Evolutionary conservation across 2,888 invertebrate species (phyloP), one percentile per base, ranked within the genome.

Genomic region (Leptinotarsa rubiginosa): DNA sequence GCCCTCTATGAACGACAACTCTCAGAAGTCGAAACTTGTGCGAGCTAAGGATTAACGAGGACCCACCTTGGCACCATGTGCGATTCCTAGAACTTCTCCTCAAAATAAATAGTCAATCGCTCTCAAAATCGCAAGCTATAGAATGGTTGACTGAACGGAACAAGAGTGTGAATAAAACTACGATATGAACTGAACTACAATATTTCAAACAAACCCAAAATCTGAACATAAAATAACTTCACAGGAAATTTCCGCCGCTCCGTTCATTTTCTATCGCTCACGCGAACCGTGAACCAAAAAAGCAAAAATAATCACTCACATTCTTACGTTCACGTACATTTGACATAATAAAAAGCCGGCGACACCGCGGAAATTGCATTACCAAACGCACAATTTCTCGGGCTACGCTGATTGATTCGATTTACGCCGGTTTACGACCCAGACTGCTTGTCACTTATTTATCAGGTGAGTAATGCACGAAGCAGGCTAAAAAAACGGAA

Each of bases 381-480:
- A 62, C 62, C 62, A 25, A 62, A 62, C 62, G 62, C 62, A 62
- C 62, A 62, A 62, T 62, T 62, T 62, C 62, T n/a, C 62, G 31
- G 7, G 62, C 50, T 31, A 50, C 70, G 70, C 59, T 70, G 70
- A 70, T 70, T 70, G 50, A 70, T 70, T 70, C 64, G 70, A 70
- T 70, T 70, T 70, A 50, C 70, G 64, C 18, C 59, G 70, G 59
- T 62, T 70, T 70, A 49, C 64, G 64, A 70, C 70, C 64, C 18
- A 64, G 64, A 70, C 70, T 62, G 16, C 64, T 31, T 70, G 62
- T 70, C 62, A 62, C 7, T 62, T 62, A 62, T 69, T 69, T 49
- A 70, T 50, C 70, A 70, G 70, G 70, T 70, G 70, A 70, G 64
- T 70, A 64, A 70, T 70, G 70, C 47, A 54, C 10, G 62, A 47